phyloP scores from a whole-genome alignment of 30 jellyfish, hydroid and myxozoan genomes.

The Hydra vulgaris region DNA sequence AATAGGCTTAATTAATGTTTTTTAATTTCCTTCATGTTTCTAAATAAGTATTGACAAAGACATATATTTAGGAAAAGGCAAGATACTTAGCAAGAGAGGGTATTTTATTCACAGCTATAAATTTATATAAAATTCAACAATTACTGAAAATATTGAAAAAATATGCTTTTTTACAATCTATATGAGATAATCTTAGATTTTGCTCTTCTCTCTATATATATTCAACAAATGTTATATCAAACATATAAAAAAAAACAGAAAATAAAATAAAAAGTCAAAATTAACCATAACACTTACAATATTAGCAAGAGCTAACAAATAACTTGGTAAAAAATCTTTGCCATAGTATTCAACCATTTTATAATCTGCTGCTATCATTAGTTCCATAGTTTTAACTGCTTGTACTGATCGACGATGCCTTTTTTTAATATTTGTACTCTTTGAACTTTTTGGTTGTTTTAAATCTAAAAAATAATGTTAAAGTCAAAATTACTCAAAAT shows the following conservation, averaged over 20 bases:
- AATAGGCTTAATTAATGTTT: too few species aligned
- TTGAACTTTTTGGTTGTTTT: neutral
- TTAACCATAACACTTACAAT: conserved; percentile 35
- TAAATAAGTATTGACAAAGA: too few species aligned
- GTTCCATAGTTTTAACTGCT: conserved; percentile 56
- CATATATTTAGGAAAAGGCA: too few species aligned
- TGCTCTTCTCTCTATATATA: too few species aligned
- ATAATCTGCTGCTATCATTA: conserved; percentile 69
- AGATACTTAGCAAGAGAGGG: too few species aligned
- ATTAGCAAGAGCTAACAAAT: conserved; percentile 52
- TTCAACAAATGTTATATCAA: neutral
- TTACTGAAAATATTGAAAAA: too few species aligned
- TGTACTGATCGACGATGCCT: conserved; percentile 11
- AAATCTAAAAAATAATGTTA: neutral
- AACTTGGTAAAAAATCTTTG: conserved; percentile 51
- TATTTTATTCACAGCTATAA: too few species aligned
- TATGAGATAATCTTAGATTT: too few species aligned
- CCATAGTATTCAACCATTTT: conserved; percentile 36
- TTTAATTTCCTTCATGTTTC: too few species aligned
- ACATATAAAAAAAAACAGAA: neutral
- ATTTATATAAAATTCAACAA: too few species aligned
- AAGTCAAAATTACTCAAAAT: neutral
- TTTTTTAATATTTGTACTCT: neutral
- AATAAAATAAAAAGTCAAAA: neutral
- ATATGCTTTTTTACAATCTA: too few species aligned